These are phyloP conservation scores for Magallana angulata DNA, from an alignment of 1,140 invertebrate genomes.

Conservation along the genomic window DNA sequence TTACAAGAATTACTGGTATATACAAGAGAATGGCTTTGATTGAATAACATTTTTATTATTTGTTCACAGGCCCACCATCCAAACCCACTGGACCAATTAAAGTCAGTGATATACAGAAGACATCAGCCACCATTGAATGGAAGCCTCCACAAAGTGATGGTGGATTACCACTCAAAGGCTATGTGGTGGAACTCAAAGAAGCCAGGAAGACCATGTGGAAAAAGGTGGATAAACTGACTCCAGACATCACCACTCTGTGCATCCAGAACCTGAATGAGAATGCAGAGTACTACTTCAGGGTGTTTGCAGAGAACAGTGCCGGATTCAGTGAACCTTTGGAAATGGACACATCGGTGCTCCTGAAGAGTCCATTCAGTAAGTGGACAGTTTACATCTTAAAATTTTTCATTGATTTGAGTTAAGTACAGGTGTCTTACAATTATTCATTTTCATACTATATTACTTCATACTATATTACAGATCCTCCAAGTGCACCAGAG, in stretches of 20 bases:
- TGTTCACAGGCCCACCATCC: conserved; percentile 61
- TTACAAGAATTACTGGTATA: background rate
- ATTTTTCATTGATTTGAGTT: background rate
- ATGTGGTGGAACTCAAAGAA: conserved; percentile 74
- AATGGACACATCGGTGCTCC: conserved; percentile 71
- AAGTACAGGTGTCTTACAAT: background rate
- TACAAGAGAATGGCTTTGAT: background rate
- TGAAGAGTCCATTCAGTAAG: conserved; percentile 71
- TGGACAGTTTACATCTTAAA: background rate
- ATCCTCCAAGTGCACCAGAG: conserved; percentile 65
- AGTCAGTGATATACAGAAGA: conserved; percentile 82
- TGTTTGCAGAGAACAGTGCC: conserved; percentile 75
- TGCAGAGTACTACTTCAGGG: conserved; percentile 91
- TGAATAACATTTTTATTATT: background rate
- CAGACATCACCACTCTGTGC: conserved; percentile 59
- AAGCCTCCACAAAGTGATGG: conserved; percentile 87
- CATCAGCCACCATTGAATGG: conserved; percentile 92
- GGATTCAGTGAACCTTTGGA: conserved; percentile 74
- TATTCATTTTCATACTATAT: background rate
- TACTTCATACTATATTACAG: conserved; percentile 44
- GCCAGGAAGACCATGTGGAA: conserved; percentile 68
- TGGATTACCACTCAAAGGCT: conserved; percentile 80
- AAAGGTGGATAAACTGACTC: conserved; percentile 67
- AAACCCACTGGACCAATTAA: conserved; percentile 68
- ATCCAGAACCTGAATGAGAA: conserved; percentile 79